Evolutionary conservation across 92 coral and sea anemone genomes (phyloP).

Genomic region (Epizoanthus ramosus): DNA sequence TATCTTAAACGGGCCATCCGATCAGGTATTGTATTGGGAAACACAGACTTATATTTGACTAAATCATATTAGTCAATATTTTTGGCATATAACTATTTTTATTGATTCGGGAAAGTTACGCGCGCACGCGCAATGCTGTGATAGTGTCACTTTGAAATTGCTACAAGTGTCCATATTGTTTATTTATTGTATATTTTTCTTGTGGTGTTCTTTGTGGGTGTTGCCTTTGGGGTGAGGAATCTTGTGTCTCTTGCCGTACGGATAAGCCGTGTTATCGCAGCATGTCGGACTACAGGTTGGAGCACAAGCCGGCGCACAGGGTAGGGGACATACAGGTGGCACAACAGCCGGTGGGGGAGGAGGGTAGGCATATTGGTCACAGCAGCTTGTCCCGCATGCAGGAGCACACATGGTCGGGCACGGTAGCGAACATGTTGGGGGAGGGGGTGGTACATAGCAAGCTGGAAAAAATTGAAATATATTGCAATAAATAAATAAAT

Average conservation of each 20-base stretch:
- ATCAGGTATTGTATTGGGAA: too few species aligned
- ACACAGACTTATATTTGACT: too few species aligned
- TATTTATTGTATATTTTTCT: background rate
- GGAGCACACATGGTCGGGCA: conserved; percentile 43
- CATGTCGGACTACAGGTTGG: conserved; percentile 35
- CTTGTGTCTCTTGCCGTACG: conserved; percentile 30
- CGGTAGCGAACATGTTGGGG: conserved; percentile 11
- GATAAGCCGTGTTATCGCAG: conserved; percentile 25
- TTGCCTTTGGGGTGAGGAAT: conserved; percentile 7
- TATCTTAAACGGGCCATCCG: too few species aligned
- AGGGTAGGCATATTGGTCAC: conserved; percentile 30
- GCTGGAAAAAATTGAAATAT: background rate
- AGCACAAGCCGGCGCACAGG: conserved; percentile 37
- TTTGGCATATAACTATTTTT: too few species aligned
- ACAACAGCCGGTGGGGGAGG: conserved; percentile 5
- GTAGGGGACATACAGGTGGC: conserved; percentile 7
- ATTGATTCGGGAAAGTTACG: too few species aligned
- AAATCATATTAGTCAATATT: too few species aligned
- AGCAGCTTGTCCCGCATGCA: conserved; percentile 30
- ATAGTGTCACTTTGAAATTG: too few species aligned
- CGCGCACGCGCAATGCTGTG: too few species aligned
- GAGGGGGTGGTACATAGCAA: conserved; percentile 34
- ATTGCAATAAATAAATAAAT: too few species aligned
- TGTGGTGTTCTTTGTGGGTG: background rate
- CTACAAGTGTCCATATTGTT: background rate